Conservation (phyloP, 2,113 vertebrate species). For the Silurus asotus region DNA sequence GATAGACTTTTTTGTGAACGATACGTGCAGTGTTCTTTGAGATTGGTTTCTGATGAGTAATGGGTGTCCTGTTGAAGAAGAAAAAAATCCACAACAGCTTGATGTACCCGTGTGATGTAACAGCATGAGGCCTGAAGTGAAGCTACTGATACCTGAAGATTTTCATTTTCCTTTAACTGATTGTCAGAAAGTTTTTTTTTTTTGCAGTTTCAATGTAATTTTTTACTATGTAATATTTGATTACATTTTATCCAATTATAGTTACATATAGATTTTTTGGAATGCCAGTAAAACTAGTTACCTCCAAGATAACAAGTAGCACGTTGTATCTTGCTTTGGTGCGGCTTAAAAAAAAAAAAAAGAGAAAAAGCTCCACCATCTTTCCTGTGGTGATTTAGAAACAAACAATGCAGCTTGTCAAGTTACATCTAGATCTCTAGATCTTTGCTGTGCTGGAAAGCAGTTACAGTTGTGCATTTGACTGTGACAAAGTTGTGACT, state of each 20-base stretch:
- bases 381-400: neutral
- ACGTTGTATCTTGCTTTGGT: neutral
- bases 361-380: neutral
- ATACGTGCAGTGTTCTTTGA: neutral
- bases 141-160: neutral
- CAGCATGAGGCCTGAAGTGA: neutral
- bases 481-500: neutral
- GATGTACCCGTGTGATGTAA: neutral
- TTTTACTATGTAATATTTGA: neutral
- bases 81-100: neutral
- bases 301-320: neutral
- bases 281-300: neutral
- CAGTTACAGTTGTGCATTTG: neutral
- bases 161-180: neutral
- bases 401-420: neutral
- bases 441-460: too few species aligned
- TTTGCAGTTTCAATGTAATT: neutral
- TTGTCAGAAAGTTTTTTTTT: neutral
- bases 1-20: neutral
- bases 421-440: too few species aligned
- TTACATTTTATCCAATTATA: neutral
- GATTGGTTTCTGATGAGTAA: neutral
- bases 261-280: neutral
- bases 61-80: neutral
- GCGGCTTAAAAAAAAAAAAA: neutral